Evolutionary conservation across 2,888 invertebrate species (phyloP), one percentile per base, ranked within the genome.

Genomic region (Ditula angustiorana): DNA sequence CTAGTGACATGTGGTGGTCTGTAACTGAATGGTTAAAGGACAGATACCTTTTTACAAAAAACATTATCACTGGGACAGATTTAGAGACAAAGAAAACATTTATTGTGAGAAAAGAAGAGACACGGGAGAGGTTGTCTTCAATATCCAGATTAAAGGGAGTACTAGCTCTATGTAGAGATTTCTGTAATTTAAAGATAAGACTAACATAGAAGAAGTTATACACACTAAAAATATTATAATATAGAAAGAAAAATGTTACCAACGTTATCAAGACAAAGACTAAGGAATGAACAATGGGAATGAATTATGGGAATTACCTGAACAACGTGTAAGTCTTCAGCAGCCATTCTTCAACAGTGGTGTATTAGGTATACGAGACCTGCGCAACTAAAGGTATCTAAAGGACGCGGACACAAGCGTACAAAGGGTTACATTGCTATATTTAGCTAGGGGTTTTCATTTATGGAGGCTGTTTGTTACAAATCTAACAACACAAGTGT

Each of bases 61-160:
- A 68, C 67, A 68, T n/a, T n/a, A 37, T 37, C 1, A 0, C 2
- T 1, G 7, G 2, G 2, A 37, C 37, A 2, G 37, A 13, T 16
- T 37, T 37, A 16, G 37, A 37, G 16, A 0, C 8, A 47, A 46
- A 50, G 33, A n/a, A n/a, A n/a, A n/a, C n/a, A n/a, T n/a, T n/a
- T n/a, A n/a, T n/a, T n/a, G n/a, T n/a, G n/a, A n/a, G n/a, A n/a
- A n/a, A 30, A 5, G 52, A 61, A 21, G 57, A 61, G 19, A 46
- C 21, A 10, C 33, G 66, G 63, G 59, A 65, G 35, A 63, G 62
- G 55, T 69, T 67, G 61, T 67, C 66, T 5, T 53, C 46, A n/a
- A 21, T 67, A 10, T 53, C 59, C 10, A 62, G 56, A 46, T 53
- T 69, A 61, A 60, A 63, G 28, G 53, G 66, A 58, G 67, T 69